Percentiles rank a stretch among this genome's conserved stretches.
These are phyloP conservation scores for Cyphomyrus plagiostoma DNA, from an alignment of 2,113 vertebrate species.

Conservation along the genomic window DNA sequence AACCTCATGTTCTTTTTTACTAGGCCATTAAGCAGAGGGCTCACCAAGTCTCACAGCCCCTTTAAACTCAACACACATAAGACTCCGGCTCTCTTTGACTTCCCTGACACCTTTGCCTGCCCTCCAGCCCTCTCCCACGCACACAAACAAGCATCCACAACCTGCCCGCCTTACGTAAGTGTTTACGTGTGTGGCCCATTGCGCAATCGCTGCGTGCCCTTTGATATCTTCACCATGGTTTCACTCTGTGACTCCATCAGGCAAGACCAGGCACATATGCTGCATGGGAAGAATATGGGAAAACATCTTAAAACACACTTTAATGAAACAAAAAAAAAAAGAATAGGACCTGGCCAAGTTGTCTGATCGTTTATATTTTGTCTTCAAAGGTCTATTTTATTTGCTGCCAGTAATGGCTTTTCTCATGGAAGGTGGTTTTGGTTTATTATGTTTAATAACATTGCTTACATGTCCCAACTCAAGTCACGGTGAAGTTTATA, in stretches of 20 bases:
- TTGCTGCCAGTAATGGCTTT: conserved; percentile 22
- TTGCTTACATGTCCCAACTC: conserved; percentile 15
- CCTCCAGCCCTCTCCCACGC: not conserved
- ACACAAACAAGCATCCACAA: conserved; percentile 3
- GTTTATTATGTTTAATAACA: conserved; percentile 26
- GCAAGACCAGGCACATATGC: conserved; percentile 72
- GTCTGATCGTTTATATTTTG: conserved; percentile 17
- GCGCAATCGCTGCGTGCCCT: conserved; percentile 61
- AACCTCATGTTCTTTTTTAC: not conserved
- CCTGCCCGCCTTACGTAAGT: conserved; percentile 41
- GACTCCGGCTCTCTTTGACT: not conserved
- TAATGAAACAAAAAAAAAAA: conserved; percentile 50
- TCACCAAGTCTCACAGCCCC: not conserved
- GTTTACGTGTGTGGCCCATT: conserved; percentile 52
- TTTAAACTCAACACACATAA: not conserved
- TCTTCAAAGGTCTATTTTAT: not conserved
- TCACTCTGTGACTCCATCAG: conserved; percentile 54
- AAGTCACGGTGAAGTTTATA: conserved; percentile 17
- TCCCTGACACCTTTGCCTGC: not conserved
- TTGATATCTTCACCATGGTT: conserved; percentile 54
- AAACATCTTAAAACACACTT: conserved; percentile 55
- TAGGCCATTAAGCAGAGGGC: not conserved
- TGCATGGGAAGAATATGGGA: conserved; percentile 58
- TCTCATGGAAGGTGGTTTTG: conserved; percentile 4
- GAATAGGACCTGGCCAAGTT: conserved; percentile 42